These are phyloP conservation scores for Amphiprion ocellaris DNA, from an alignment of 2,113 vertebrate species.

Conservation along the genomic window DNA sequence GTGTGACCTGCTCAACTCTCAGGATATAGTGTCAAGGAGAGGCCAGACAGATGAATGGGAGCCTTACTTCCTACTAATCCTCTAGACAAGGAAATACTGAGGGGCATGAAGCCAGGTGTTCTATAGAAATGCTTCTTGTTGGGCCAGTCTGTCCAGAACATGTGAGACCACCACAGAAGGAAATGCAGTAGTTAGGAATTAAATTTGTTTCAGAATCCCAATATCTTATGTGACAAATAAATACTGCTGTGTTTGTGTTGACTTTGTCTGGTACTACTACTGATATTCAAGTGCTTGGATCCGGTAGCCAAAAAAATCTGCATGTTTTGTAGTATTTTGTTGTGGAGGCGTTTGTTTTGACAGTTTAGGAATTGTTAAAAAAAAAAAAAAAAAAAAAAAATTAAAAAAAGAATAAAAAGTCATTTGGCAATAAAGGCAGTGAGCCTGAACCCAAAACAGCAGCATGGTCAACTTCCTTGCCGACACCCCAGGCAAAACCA, in stretches of 20 bases:
- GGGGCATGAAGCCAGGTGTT: constrained; percentile 1
- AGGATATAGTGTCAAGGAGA: constrained; percentile 36
- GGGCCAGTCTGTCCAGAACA: background rate
- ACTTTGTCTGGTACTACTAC: no score
- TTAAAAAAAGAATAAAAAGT: background rate
- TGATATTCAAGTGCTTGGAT: no score
- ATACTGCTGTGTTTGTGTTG: no score
- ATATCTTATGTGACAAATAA: no score
- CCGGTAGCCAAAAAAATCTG: background rate
- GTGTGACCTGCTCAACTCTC: constrained; percentile 13
- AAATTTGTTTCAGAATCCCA: no score
- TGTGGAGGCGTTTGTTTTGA: background rate
- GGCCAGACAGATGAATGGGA: constrained; percentile 27
- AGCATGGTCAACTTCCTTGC: background rate
- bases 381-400: background rate
- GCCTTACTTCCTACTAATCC: constrained; percentile 27
- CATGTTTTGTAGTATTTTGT: background rate
- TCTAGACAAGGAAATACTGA: constrained; percentile 23
- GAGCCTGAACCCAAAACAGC: background rate
- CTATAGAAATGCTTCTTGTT: background rate
- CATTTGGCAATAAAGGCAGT: background rate
- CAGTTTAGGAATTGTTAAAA: background rate
- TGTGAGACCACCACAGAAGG: no score
- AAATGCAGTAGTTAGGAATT: no score
- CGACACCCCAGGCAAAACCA: background rate